Base-by-base conservation (phyloP, 2,113 vertebrate genomes). In the Megaceryle maxima region DNA sequence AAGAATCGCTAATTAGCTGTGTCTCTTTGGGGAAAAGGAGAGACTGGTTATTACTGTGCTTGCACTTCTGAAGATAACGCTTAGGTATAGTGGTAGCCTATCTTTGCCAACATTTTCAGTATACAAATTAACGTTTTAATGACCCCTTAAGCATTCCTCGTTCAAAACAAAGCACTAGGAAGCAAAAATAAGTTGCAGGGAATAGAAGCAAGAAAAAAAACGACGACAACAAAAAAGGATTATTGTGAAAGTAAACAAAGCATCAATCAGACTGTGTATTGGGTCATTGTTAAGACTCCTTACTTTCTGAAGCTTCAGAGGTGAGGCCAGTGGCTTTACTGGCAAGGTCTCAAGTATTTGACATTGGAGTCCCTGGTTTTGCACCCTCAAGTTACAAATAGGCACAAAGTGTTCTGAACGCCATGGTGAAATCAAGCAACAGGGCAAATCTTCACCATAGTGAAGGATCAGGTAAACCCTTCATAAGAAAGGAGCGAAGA, bases 1-100 rank as follows among this genome's bases (percentile, higher is more conserved):
- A 95, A 96, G 86, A 94, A 91, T 87, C 85, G 12, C 66, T 92
- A 94, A 96, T 95, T 93, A 93, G 80, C 51, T n/a, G 9, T 73
- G 46, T 88, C 77, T 94, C 67, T 73, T 43, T 66, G 56, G 12
- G 44, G 63, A 20, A 21, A 63, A 83, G 48, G 53, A 88, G 37
- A 43, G 64, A 55, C 56, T 68, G 53, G 44, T 87, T 94, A 64
- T 92, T 73, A 50, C 48, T 57, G 2, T 51, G 39, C 73, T 88
- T 91, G 62, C 50, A 46, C 53, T 94, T 93, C 57, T 87, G 69
- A 90, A 90, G 90, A 87, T 79, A 92, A 55, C 44, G 41, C 16
- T 74, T 84, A 20, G 1, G 3, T 60, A 18, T 29, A 64, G 50
- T 2, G 2, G 69, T 60, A 78, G 39, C 63, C 81, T 92, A 69